Evolutionary conservation across 2,888 invertebrate genomes (phyloP), one percentile per base, ranked within the genome.

Genomic region (Lobophora halterata): DNA sequence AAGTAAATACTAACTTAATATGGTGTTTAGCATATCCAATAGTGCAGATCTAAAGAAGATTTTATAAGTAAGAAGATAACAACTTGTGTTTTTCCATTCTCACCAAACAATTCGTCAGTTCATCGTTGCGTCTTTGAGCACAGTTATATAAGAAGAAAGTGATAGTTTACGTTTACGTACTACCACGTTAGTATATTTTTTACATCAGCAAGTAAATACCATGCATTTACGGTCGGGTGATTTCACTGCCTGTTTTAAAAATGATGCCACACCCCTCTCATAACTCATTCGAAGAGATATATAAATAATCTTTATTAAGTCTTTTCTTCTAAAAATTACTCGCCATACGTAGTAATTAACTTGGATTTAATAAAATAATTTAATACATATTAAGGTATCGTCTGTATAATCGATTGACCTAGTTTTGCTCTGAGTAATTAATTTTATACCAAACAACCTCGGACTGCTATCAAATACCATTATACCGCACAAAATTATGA

Each of bases 121-220:
- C 29, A 37, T 41, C 51, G 51, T 53, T 53, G 45, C 49, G 43
- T 47, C 38, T 47, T 47, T 46, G 41, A 32, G 23, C 49, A 56
- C 43, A 52, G 49, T 78, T 71, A 65, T 50, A 55, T 67, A 76
- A 79, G 46, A 70, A 59, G 73, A 79, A 79, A 79, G 77, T 68
- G 66, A 68, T 71, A 67, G 58, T 55, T 55, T 58, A 58, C 55
- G 57, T 55, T 55, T 56, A 55, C 52, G 56, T 58, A 62, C n/a
- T 37, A 25, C 21, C 9, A 35, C 38, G 32, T 28, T 59, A 60
- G 55, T 64, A 61, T 61, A 63, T 64, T 66, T 63, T 64, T 66
- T 47, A 62, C 66, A 67, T 71, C 69, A 65, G 65, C 65, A 68
- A 70, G 69, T 59, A 62, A 49, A 54, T 50, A 60, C 50, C 52